phyloP scores from a whole-genome alignment of 2,113 vertebrate genomes.

The Apus apus region DNA sequence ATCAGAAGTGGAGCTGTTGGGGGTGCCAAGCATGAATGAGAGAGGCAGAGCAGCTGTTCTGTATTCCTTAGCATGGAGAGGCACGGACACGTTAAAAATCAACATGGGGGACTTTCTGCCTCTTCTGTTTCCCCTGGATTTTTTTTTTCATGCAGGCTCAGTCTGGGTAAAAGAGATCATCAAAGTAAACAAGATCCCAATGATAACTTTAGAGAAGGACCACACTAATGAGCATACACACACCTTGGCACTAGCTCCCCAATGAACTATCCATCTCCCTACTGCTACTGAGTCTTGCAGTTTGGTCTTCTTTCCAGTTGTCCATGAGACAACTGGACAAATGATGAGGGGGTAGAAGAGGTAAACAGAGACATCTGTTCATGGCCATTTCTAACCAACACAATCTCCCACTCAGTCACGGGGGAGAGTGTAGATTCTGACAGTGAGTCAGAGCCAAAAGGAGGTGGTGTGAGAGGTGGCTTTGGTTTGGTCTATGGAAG shows the following conservation, averaged over 20 bases:
- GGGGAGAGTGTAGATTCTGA: conserved; percentile 11
- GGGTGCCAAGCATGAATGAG: fast-evolving
- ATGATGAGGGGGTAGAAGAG: conserved; percentile 1
- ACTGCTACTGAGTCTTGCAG: background rate
- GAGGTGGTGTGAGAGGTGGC: conserved; percentile 24
- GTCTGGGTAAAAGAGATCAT: background rate
- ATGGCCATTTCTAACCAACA: conserved; percentile 31
- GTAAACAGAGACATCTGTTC: conserved; percentile 57
- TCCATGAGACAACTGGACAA: background rate
- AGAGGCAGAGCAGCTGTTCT: background rate
- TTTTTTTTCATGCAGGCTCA: background rate
- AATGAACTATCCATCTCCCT: background rate
- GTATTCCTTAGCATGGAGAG: background rate
- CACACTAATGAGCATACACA: fast-evolving
- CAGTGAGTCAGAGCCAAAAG: conserved; percentile 46
- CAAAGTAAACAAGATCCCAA: background rate
- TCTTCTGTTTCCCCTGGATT: background rate
- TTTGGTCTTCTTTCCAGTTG: background rate
- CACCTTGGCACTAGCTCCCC: fast-evolving
- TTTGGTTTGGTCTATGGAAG: conserved; percentile 4
- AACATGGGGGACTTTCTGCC: background rate
- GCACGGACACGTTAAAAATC: background rate
- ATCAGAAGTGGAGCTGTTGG: background rate
- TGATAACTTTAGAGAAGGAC: background rate
- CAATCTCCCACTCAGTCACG: conserved; percentile 35